Conservation (phyloP, 2,113 vertebrate genomes). For the Suricata suricatta region DNA sequence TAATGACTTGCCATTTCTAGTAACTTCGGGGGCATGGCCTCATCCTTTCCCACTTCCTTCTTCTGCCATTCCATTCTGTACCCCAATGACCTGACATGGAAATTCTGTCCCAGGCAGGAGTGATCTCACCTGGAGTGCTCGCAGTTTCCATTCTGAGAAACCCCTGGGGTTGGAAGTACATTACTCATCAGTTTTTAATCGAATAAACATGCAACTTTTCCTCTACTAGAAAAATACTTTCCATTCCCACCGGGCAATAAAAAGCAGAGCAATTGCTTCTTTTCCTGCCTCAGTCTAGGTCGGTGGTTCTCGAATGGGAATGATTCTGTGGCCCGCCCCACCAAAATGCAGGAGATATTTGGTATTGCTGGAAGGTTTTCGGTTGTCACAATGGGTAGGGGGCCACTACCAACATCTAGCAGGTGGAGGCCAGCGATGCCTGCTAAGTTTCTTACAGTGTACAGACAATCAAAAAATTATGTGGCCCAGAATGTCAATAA, state of each 20-base stretch:
- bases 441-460: neutral
- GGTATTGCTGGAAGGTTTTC: neutral
- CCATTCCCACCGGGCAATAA: neutral
- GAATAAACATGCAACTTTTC: conserved; percentile 28
- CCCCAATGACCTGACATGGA: neutral
- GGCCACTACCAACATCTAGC: neutral
- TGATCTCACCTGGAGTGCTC: neutral
- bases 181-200: conserved; percentile 1
- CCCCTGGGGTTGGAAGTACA: neutral
- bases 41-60: neutral
- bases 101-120: conserved; percentile 11
- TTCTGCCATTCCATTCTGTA: neutral
- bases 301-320: neutral
- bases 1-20: neutral
- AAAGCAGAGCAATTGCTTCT: neutral
- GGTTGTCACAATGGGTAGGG: neutral
- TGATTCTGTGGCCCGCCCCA: neutral
- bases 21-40: neutral
- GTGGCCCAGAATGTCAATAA: neutral
- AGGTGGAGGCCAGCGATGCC: neutral
- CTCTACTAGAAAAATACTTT: neutral
- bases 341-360: neutral
- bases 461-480: neutral
- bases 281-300: neutral
- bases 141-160: conserved; percentile 43